Evolutionary conservation across 2,888 invertebrate genomes (phyloP).

Genomic region (Leucoma salicis): DNA sequence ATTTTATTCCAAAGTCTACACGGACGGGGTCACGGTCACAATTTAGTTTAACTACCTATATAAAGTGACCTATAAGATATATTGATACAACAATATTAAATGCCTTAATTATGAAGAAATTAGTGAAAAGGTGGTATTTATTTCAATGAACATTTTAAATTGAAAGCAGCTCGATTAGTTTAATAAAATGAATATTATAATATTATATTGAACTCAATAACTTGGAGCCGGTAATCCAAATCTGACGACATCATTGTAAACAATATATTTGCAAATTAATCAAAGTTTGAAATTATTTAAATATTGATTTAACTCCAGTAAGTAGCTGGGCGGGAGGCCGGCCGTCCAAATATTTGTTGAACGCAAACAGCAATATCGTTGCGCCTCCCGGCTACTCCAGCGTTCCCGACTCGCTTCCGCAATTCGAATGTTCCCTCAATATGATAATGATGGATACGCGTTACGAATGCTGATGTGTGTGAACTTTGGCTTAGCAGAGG

Average conservation of each 20-base stretch:
- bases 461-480: slow-evolving; percentile 61
- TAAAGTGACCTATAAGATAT: too few species aligned
- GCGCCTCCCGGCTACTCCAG: slow-evolving; percentile 58
- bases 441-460: slow-evolving; percentile 70
- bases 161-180: too few species aligned
- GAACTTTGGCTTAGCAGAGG: slow-evolving; percentile 46
- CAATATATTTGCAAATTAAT: slow-evolving; percentile 78
- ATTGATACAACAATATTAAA: too few species aligned
- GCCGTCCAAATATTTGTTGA: slow-evolving; percentile 64
- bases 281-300: slow-evolving; percentile 80
- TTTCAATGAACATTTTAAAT: too few species aligned
- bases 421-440: slow-evolving; percentile 50
- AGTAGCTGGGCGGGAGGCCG: slow-evolving; percentile 62
- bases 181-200: not conserved
- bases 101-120: too few species aligned
- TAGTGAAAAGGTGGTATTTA: too few species aligned
- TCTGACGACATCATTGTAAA: slow-evolving; percentile 70
- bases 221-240: slow-evolving; percentile 45
- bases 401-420: slow-evolving; percentile 39
- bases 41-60: too few species aligned
- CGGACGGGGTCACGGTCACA: too few species aligned
- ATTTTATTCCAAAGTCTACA: too few species aligned
- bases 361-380: slow-evolving; percentile 77
- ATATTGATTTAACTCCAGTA: slow-evolving; percentile 80
- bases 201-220: not conserved